A percentile compares a stretch with the other conserved stretches of the same genome.
These are phyloP conservation scores for Tanypteryx hageni DNA, from an alignment of 2,888 invertebrate species.

Conservation along the genomic window DNA sequence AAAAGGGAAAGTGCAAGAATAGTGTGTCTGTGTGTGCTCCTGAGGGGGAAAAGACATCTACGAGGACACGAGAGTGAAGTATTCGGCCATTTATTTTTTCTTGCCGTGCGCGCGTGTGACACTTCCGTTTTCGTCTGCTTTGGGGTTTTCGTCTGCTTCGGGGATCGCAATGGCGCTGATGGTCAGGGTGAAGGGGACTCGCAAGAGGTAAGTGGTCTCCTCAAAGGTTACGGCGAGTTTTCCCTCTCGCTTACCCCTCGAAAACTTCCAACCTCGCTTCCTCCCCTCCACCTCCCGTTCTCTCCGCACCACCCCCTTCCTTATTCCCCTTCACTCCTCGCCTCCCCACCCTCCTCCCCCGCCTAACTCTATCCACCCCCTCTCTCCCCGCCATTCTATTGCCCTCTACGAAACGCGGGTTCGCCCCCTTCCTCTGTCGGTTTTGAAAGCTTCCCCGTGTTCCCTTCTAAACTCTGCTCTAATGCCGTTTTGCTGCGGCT, in stretches of 20 bases:
- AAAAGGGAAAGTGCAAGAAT: not conserved
- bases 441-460: too few relatives aligned
- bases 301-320: not conserved
- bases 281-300: not conserved
- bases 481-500: too few relatives aligned
- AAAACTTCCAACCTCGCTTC: not conserved
- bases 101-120: not conserved
- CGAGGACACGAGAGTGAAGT: too few relatives aligned
- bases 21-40: not conserved
- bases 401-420: too few relatives aligned
- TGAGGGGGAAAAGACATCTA: not conserved
- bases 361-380: too few relatives aligned
- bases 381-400: too few relatives aligned
- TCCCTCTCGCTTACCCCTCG: not conserved
- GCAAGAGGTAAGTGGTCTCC: constrained; percentile 37
- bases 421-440: too few relatives aligned
- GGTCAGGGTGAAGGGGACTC: not conserved
- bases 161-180: constrained; percentile 27
- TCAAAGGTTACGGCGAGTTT: not conserved
- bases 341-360: too few relatives aligned
- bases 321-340: too few relatives aligned
- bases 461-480: too few relatives aligned
- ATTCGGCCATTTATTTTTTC: too few relatives aligned
- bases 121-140: not conserved
- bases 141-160: not conserved